Percentiles rank a stretch among this genome's conserved stretches.
phyloP scores from a whole-genome alignment of 2,888 invertebrate genomes.

The Geophilus truncorum region DNA sequence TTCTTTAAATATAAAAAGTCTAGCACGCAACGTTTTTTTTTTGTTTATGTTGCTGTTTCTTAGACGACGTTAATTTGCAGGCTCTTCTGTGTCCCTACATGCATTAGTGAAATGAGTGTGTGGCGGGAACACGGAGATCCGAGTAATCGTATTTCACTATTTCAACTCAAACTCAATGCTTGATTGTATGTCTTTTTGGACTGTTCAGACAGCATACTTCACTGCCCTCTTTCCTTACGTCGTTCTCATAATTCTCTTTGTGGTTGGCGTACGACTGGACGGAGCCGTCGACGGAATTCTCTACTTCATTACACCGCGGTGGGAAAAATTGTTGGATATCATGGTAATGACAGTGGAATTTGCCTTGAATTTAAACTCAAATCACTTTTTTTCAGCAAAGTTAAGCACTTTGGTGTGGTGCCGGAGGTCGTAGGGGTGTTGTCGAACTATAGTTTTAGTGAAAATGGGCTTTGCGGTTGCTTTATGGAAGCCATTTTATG shows the following conservation, averaged over 20 bases:
- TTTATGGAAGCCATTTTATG: too few species aligned
- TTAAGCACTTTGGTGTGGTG: too few species aligned
- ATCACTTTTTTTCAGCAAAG: background rate
- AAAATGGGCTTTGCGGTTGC: too few species aligned
- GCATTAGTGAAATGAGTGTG: conserved; percentile 16
- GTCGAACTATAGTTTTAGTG: too few species aligned
- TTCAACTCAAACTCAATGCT: background rate
- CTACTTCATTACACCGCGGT: conserved; percentile 73
- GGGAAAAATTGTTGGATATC: conserved; percentile 65
- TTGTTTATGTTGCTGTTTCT: conserved; percentile 13
- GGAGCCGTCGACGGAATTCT: conserved; percentile 71
- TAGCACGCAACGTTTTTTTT: background rate
- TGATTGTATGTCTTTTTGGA: conserved; percentile 10
- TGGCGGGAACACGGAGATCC: conserved; percentile 14
- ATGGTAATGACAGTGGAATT: conserved; percentile 51
- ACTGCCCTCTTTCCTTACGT: conserved; percentile 81
- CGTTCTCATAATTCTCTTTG: conserved; percentile 66
- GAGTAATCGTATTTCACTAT: background rate
- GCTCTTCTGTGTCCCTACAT: conserved; percentile 6
- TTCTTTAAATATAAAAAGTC: background rate
- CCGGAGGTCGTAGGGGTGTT: too few species aligned
- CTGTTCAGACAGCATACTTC: conserved; percentile 64
- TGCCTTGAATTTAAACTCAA: background rate
- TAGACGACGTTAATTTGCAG: conserved; percentile 12
- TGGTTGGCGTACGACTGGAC: conserved; percentile 59